Evolutionary conservation across 2,113 vertebrate species (phyloP).

Genomic region (Leptobrachium ailaonicum): DNA sequence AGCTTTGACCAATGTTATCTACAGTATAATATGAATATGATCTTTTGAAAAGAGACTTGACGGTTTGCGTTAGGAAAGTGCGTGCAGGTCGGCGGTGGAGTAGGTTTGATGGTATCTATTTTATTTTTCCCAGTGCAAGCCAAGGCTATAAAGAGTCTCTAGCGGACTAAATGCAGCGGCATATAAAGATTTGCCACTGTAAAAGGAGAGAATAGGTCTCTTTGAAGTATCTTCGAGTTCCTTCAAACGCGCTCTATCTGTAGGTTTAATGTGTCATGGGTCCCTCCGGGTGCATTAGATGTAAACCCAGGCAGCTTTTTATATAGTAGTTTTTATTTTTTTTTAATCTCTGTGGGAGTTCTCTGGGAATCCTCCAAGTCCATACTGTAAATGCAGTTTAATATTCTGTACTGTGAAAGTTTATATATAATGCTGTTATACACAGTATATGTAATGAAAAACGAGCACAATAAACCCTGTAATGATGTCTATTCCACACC

Average conservation of each 20-base stretch:
- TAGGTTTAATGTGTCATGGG: constrained; percentile 67
- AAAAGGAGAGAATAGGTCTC: constrained; percentile 63
- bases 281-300: constrained; percentile 62
- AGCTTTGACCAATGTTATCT: neutral
- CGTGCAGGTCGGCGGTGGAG: constrained; percentile 6
- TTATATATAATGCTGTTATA: too few species aligned
- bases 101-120: constrained; percentile 29
- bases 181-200: constrained; percentile 62
- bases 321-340: constrained; percentile 50
- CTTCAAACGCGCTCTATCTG: constrained; percentile 60
- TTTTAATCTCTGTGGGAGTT: constrained; percentile 55
- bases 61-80: neutral
- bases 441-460: too few species aligned
- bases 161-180: constrained; percentile 62
- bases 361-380: neutral
- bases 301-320: constrained; percentile 59
- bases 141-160: constrained; percentile 56
- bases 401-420: neutral
- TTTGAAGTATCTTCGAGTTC: constrained; percentile 66
- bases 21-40: constrained; percentile 11
- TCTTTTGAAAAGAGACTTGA: neutral
- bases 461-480: too few species aligned
- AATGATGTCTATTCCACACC: too few species aligned
- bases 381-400: neutral
- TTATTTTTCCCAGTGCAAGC: constrained; percentile 5